phyloP scores from a whole-genome alignment of 2,888 invertebrate species.

The Tachina lurida region DNA sequence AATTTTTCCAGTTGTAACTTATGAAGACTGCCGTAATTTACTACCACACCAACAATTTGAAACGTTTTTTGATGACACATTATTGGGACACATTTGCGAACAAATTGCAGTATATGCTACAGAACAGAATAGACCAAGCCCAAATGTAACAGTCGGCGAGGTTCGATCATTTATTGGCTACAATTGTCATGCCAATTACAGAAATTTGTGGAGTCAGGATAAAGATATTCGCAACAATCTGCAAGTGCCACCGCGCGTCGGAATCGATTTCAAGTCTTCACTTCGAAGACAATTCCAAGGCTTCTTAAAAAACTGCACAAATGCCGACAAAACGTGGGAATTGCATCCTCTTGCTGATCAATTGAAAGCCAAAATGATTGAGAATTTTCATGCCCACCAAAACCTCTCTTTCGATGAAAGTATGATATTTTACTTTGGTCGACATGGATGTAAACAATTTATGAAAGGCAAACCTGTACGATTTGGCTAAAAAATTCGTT shows the following conservation, averaged over 20 bases:
- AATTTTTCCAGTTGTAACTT: constrained; percentile 10
- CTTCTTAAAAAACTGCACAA: constrained; percentile 10
- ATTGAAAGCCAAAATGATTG: constrained; percentile 24
- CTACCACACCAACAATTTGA: constrained; percentile 51
- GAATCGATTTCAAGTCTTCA: neutral
- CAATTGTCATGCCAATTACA: constrained; percentile 29
- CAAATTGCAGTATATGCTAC: neutral
- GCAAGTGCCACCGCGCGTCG: neutral
- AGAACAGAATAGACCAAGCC: constrained; percentile 13
- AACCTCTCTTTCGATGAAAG: constrained; percentile 46
- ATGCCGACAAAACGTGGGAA: constrained; percentile 16
- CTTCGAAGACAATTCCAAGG: neutral
- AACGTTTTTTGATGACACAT: constrained; percentile 55
- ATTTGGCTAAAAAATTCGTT: neutral
- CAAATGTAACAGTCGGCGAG: constrained; percentile 36
- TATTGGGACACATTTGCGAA: constrained; percentile 45
- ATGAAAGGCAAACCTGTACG: constrained; percentile 34
- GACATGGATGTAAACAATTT: constrained; percentile 45
- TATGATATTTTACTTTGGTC: constrained; percentile 48
- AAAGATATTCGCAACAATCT: neutral
- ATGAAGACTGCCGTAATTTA: constrained; percentile 48
- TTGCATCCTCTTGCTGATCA: constrained; percentile 12
- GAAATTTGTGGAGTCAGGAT: constrained; percentile 50
- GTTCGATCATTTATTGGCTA: constrained; percentile 35
- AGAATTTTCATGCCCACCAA: constrained; percentile 25